phyloP scores from a whole-genome alignment of 1,140 invertebrate species.

The Drosophila carrolli region DNA sequence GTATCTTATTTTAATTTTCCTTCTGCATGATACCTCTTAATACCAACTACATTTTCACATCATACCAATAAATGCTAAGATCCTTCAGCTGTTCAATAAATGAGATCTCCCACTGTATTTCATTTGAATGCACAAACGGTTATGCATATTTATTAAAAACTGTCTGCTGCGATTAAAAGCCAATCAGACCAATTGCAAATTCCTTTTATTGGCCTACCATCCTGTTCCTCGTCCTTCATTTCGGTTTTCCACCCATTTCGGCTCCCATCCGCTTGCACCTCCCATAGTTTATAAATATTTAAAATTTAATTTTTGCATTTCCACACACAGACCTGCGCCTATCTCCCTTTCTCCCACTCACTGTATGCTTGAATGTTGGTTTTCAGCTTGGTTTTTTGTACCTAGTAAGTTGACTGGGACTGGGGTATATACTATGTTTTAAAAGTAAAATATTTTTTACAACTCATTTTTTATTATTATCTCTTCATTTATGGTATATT shows the following conservation, averaged over 20 bases:
- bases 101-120: conserved; percentile 9
- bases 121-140: conserved; percentile 48
- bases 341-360: conserved; percentile 15
- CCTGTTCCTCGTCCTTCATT: conserved; percentile 7
- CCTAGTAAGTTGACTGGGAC: neutral
- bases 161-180: conserved; percentile 82
- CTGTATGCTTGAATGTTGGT: conserved; percentile 44
- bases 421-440: neutral
- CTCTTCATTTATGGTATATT: too few relatives aligned
- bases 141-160: conserved; percentile 83
- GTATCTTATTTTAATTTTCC: too few relatives aligned
- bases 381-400: conserved; percentile 33
- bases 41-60: neutral
- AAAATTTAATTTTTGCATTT: conserved; percentile 79
- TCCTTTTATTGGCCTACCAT: conserved; percentile 72
- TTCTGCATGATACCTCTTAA: neutral
- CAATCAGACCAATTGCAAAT: conserved; percentile 81
- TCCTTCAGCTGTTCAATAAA: neutral
- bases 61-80: neutral
- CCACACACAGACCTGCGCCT: conserved; percentile 37
- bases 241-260: neutral
- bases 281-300: conserved; percentile 75
- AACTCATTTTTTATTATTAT: too few relatives aligned
- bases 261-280: neutral
- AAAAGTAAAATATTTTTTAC: too few relatives aligned